These are phyloP conservation scores for Pantelozetes paolii DNA, from an alignment of 2,888 invertebrate genomes.

Conservation along the genomic window DNA sequence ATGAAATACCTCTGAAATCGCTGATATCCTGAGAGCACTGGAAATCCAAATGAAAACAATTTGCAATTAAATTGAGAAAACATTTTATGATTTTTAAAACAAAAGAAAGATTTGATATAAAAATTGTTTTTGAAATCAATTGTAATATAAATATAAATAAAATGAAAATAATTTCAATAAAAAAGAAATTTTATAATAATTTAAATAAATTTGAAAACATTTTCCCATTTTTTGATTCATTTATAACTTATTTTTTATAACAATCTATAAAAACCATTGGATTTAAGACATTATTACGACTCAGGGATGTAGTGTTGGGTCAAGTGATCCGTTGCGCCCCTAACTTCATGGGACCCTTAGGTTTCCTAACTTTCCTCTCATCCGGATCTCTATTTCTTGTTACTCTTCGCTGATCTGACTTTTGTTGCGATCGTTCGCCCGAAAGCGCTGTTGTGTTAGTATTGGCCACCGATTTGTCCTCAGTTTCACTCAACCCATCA, in stretches of 20 bases:
- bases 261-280: background rate
- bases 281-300: background rate
- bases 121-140: too few species aligned
- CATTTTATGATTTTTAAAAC: too few species aligned
- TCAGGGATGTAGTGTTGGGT: background rate
- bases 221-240: background rate
- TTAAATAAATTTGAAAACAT: too few species aligned
- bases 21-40: too few species aligned
- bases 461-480: background rate
- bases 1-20: too few species aligned
- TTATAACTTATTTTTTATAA: background rate
- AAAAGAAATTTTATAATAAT: too few species aligned
- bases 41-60: too few species aligned
- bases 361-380: background rate
- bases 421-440: background rate
- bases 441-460: background rate
- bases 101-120: too few species aligned
- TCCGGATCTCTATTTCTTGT: background rate
- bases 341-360: constrained; percentile 43
- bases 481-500: constrained; percentile 2
- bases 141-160: too few species aligned
- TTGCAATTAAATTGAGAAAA: too few species aligned
- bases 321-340: constrained; percentile 41
- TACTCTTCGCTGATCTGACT: background rate
- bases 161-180: too few species aligned